phyloP scores from a whole-genome alignment of 2,113 vertebrate species.

The Aphyosemion australe region DNA sequence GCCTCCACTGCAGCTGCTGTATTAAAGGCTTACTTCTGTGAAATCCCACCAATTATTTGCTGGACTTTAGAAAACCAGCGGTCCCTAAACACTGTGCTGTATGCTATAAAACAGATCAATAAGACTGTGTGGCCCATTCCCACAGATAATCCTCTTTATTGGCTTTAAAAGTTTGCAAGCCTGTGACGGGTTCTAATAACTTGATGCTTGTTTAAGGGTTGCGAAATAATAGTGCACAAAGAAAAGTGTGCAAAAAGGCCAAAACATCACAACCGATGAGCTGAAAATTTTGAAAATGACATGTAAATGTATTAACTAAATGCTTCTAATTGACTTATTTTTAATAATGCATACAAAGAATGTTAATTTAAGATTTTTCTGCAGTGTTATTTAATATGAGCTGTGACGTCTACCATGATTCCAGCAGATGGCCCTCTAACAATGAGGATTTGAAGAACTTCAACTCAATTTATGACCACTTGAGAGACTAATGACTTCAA shows the following conservation, averaged over 20 bases:
- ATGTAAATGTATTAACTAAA: too few relatives aligned
- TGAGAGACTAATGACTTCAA: not conserved
- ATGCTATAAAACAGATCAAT: constrained; percentile 49
- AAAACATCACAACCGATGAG: not conserved
- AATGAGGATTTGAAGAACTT: not conserved
- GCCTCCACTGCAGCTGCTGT: constrained; percentile 11
- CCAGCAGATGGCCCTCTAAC: constrained; percentile 70
- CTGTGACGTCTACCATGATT: constrained; percentile 24
- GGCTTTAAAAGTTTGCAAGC: constrained; percentile 5
- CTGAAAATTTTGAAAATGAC: not conserved
- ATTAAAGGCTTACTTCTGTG: constrained; percentile 9
- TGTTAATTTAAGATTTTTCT: not conserved
- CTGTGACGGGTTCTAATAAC: not conserved
- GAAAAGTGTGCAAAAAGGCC: fast-evolving
- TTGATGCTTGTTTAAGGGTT: not conserved
- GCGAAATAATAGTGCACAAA: not conserved
- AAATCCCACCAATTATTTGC: constrained; percentile 25
- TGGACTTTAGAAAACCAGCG: constrained; percentile 33
- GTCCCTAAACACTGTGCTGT: constrained; percentile 46
- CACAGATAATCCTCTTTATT: constrained; percentile 25
- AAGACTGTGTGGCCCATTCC: constrained; percentile 3
- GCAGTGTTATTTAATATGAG: not conserved
- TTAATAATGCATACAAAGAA: too few relatives aligned
- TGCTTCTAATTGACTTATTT: not conserved
- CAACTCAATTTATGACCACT: not conserved